Conservation (phyloP, 1,140 invertebrate genomes). For the Calliopsis andreniformis region DNA sequence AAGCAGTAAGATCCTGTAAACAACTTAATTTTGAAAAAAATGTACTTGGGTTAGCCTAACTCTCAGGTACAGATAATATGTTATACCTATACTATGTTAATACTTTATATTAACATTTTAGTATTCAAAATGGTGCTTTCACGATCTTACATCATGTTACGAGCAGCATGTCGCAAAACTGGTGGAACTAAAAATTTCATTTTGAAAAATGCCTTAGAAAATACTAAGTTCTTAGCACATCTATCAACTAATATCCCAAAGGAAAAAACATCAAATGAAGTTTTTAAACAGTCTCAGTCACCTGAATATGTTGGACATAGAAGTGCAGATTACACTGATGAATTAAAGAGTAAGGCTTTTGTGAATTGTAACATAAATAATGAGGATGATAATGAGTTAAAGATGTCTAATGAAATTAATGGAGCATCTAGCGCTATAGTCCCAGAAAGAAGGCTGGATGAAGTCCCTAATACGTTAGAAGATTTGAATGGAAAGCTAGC, state of each 20-base stretch:
- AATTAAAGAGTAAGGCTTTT: background rate
- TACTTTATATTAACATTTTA: no score
- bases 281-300: background rate
- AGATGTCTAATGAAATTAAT: background rate
- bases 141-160: background rate
- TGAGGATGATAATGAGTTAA: background rate
- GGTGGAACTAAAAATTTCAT: background rate
- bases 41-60: no score
- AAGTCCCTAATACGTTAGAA: background rate
- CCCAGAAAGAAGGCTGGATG: background rate
- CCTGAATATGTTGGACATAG: no score
- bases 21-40: no score
- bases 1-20: no score
- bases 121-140: background rate
- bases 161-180: background rate
- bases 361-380: background rate
- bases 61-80: no score
- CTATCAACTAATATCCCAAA: background rate
- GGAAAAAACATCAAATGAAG: background rate
- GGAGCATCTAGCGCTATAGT: background rate
- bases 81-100: no score
- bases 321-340: background rate
- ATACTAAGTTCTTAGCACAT: no score
- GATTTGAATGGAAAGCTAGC: slow-evolving; percentile 46
- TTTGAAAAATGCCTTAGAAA: background rate